Evolutionary conservation across 2,113 vertebrate species (phyloP).

Genomic region (Tupaia chinensis): DNA sequence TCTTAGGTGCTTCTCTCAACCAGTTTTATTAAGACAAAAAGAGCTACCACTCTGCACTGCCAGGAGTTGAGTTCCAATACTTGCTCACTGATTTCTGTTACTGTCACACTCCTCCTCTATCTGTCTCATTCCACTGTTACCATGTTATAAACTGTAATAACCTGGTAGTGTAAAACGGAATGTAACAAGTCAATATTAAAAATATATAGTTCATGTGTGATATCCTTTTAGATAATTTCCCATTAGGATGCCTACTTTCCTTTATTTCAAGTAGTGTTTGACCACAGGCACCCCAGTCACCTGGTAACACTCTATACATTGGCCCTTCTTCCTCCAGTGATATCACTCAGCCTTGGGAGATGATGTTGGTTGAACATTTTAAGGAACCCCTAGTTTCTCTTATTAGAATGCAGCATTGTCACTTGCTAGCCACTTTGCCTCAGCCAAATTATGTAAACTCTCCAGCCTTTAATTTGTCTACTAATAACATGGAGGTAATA

Average conservation of each 20-base stretch:
- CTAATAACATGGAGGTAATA: not conserved
- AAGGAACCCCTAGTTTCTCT: not conserved
- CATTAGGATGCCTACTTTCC: not conserved
- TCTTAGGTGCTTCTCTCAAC: not conserved
- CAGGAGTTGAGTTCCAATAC: not conserved
- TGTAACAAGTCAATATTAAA: not conserved
- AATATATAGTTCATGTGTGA: not conserved
- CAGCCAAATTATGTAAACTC: not conserved
- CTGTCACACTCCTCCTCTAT: not conserved
- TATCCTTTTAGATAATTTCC: not conserved
- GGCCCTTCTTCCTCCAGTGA: not conserved
- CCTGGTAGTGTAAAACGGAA: not conserved
- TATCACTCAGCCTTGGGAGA: not conserved
- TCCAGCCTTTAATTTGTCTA: not conserved
- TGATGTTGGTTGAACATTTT: not conserved
- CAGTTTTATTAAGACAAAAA: not conserved
- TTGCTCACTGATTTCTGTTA: not conserved
- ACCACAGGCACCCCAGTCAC: not conserved
- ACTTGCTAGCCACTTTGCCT: not conserved
- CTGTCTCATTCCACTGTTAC: not conserved
- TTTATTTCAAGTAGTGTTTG: not conserved
- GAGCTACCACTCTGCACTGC: not conserved
- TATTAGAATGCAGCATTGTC: not conserved
- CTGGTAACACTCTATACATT: not conserved
- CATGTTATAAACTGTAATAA: too few species aligned